Evolutionary conservation across 2,113 vertebrate genomes (phyloP), one percentile per base, ranked within the genome.

Genomic region (Neopipo cinnamomea): DNA sequence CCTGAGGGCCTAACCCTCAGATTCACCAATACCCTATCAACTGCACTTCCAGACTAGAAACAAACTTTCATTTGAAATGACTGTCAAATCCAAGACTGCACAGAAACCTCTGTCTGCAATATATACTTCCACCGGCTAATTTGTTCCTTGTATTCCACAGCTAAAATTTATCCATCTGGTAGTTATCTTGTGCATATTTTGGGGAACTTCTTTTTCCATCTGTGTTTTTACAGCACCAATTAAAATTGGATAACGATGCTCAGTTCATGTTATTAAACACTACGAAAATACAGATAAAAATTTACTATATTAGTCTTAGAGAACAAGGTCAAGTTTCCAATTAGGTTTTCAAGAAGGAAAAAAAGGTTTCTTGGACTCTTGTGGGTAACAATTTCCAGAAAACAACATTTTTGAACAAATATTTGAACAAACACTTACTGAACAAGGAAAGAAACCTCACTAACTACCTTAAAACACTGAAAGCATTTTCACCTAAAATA

Each of bases 161-260:
- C 33, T 46, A 46, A 90, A 88, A 92, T 84, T 46, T 86, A 42
- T 70, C 67, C 91, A 85, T 94, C 63, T 93, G 72, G 53, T 77
- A 77, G 59, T 67, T 65, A 65, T 70, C 42, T 84, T 86, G 35
- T 37, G n/a, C 35, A 23, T 74, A 63, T 92, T 94, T 87, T 56
- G 52, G 35, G 70, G 61, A 91, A 71, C 52, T 91, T 72, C 25
- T 47, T 89, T 94, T 73, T 65, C 77, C 73, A 91, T 82, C 84
- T 91, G 73, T 94, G 70, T 86, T 93, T 93, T 83, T 65, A 87
- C 73, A 85, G 56, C 52, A 85, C 56, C 39, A 85, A 23, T 61
- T 77, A 70, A 85, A 97, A 88, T n/a, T 73, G 47, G 46, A 91
- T 86, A 8, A 1, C 33, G 74, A 93, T 86, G 82, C 25, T 93